Conservation (phyloP, 2,797 vertebrate species). For the Parambassis ranga region DNA sequence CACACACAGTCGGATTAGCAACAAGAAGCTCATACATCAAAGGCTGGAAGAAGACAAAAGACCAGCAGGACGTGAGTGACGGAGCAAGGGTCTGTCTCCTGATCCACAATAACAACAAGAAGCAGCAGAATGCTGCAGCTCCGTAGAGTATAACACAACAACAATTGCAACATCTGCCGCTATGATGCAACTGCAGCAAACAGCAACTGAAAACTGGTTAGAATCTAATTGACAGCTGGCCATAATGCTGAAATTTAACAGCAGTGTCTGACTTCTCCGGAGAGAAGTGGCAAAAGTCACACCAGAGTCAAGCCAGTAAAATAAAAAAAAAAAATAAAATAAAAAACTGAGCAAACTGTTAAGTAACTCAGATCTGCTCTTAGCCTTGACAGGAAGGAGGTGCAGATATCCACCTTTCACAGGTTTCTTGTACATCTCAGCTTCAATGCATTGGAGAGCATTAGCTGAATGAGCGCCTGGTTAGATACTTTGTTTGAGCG, state of each 20-base stretch:
- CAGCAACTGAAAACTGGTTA: constrained; percentile 15
- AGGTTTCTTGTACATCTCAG: constrained; percentile 10
- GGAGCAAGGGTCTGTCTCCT: constrained; percentile 45
- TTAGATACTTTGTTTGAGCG: constrained; percentile 5
- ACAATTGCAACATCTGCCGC: constrained; percentile 21
- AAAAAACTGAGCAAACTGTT: not conserved
- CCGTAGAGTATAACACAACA: constrained; percentile 1
- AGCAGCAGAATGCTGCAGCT: constrained; percentile 11
- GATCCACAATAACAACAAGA: constrained; percentile 48
- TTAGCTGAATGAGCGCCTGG: constrained; percentile 8
- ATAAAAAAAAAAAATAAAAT: too few species aligned
- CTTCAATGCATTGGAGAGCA: not conserved
- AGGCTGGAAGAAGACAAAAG: constrained; percentile 52
- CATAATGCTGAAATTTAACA: not conserved
- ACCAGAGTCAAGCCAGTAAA: not conserved
- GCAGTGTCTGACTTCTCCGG: not conserved
- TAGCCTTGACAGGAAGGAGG: not conserved
- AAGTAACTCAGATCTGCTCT: not conserved
- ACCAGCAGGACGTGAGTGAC: constrained; percentile 57
- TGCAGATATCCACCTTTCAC: constrained; percentile 4
- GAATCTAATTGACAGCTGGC: constrained; percentile 4
- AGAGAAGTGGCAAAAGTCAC: too few species aligned
- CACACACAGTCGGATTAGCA: constrained; percentile 40
- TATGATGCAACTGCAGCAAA: constrained; percentile 30
- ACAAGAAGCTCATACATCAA: constrained; percentile 57